These are phyloP conservation scores for Loriculus beryllinus DNA, from an alignment of 2,797 vertebrate genomes.

Conservation along the genomic window DNA sequence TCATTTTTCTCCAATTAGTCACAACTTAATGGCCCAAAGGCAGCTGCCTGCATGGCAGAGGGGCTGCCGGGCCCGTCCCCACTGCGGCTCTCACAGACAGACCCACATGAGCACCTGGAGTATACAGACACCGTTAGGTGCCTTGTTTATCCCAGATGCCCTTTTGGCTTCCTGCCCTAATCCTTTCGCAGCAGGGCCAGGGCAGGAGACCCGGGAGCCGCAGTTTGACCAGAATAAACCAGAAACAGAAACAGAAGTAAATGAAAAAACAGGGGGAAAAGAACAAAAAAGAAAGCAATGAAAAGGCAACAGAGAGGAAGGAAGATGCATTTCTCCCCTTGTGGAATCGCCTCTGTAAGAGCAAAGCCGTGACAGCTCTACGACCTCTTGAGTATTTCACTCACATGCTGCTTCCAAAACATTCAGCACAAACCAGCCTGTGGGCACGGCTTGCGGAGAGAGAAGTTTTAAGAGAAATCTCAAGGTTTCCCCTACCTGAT, in stretches of 20 bases:
- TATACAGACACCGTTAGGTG: not conserved
- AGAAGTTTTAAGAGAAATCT: slow-evolving; percentile 66
- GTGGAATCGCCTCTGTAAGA: slow-evolving; percentile 2
- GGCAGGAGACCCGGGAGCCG: not conserved
- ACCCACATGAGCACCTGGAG: slow-evolving; percentile 23
- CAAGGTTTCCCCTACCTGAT: slow-evolving; percentile 90
- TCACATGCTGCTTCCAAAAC: slow-evolving; percentile 19
- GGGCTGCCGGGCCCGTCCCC: not conserved
- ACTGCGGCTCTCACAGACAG: not conserved
- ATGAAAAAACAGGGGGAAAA: not conserved
- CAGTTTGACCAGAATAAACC: slow-evolving; percentile 14
- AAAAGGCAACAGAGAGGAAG: not conserved
- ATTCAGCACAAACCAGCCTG: slow-evolving; percentile 35
- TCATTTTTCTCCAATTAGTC: slow-evolving; percentile 79
- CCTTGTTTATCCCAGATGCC: not conserved
- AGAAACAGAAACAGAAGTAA: slow-evolving; percentile 24
- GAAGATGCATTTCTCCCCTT: slow-evolving; percentile 37
- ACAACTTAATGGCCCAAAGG: slow-evolving; percentile 60
- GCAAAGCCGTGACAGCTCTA: slow-evolving; percentile 36
- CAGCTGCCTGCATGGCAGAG: slow-evolving; percentile 45
- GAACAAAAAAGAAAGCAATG: not conserved
- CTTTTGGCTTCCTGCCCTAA: slow-evolving; percentile 27
- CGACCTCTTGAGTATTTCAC: not conserved
- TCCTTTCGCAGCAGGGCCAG: not conserved
- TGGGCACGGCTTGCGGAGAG: slow-evolving; percentile 23